phyloP scores from a whole-genome alignment of 2,113 vertebrate species.

The Prochilodus magdalenae region DNA sequence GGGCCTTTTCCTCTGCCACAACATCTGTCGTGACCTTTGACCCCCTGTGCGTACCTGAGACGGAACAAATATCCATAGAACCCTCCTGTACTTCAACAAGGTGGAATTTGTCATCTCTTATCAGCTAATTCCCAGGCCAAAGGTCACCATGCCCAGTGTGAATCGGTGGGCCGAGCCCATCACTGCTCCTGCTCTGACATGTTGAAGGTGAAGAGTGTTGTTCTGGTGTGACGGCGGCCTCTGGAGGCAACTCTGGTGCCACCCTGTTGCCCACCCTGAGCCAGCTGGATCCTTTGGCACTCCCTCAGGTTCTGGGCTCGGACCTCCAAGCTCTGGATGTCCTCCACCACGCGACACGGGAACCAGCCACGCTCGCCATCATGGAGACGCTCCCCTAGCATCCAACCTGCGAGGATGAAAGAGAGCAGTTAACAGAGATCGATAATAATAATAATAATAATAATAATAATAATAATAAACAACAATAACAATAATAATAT shows the following conservation, averaged over 20 bases:
- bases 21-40: not conserved
- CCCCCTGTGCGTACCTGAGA: not conserved
- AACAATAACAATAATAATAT: too few relatives aligned
- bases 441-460: not conserved
- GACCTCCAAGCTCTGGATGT: slow-evolving; percentile 91
- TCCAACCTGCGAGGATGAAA: slow-evolving; percentile 84
- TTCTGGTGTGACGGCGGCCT: slow-evolving; percentile 63
- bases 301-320: slow-evolving; percentile 94
- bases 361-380: slow-evolving; percentile 98
- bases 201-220: slow-evolving; percentile 58
- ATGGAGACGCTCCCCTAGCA: slow-evolving; percentile 92
- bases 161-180: slow-evolving; percentile 10
- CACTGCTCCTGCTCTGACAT: slow-evolving; percentile 54
- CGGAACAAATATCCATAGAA: not conserved
- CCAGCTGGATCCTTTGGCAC: slow-evolving; percentile 89
- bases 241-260: slow-evolving; percentile 53
- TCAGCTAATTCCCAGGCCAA: not conserved
- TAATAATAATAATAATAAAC: not conserved
- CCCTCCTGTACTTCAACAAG: not conserved
- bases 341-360: slow-evolving; percentile 89
- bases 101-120: not conserved
- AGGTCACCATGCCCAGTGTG: slow-evolving; percentile 6
- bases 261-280: slow-evolving; percentile 77
- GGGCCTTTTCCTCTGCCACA: not conserved
- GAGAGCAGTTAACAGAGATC: not conserved